Conservation (phyloP, 2,888 invertebrate genomes). For the Mesorhabditis spiculigera region DNA sequence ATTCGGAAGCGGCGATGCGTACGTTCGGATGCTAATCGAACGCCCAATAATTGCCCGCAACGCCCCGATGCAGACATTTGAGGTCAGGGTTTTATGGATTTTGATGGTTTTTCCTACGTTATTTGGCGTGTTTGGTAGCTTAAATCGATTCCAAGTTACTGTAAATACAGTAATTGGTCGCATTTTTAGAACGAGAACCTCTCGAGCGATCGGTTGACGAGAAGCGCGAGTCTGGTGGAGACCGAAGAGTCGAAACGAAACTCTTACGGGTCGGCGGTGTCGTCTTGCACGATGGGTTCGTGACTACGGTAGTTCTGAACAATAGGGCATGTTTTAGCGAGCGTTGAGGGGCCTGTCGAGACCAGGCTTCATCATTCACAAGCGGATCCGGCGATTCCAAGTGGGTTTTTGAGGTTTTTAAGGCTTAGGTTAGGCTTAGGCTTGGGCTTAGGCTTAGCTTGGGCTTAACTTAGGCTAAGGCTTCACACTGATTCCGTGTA, state of each 20-base stretch:
- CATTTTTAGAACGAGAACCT: slow-evolving; percentile 14
- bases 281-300: slow-evolving; percentile 11
- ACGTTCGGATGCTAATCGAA: slow-evolving; percentile 14
- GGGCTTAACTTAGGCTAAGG: too few relatives aligned
- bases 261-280: slow-evolving; percentile 21
- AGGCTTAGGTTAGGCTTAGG: too few relatives aligned
- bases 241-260: slow-evolving; percentile 19
- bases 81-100: not conserved
- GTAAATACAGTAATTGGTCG: slow-evolving; percentile 16
- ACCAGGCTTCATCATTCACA: not conserved
- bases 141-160: not conserved
- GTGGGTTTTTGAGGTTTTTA: not conserved
- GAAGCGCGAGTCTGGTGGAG: slow-evolving; percentile 18
- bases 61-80: slow-evolving; percentile 18
- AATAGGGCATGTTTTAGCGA: not conserved
- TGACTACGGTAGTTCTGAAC: not conserved
- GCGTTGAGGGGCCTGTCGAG: not conserved
- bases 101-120: too few relatives aligned
- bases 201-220: slow-evolving; percentile 9
- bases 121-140: too few relatives aligned
- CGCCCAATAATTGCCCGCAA: slow-evolving; percentile 16
- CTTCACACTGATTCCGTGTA: not conserved
- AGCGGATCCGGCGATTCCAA: not conserved
- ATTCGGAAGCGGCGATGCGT: slow-evolving; percentile 19
- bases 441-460: too few relatives aligned